These are phyloP conservation scores for Nixonia krombeini DNA, from an alignment of 1,140 invertebrate species.

Conservation along the genomic window DNA sequence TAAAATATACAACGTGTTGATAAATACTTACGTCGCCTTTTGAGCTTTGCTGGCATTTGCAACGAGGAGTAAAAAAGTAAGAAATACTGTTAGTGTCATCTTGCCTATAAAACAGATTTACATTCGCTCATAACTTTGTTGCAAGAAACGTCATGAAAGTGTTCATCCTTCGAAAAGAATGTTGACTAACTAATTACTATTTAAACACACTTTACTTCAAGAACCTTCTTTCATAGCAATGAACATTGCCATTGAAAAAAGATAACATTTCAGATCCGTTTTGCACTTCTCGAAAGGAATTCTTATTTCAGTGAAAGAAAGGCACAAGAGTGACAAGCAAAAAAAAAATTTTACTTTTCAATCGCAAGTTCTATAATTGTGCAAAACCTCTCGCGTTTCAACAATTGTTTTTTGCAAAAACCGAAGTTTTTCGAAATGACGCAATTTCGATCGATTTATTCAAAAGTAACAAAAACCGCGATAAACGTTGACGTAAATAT, in stretches of 20 bases:
- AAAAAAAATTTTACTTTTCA: too few relatives aligned
- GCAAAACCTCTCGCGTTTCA: background rate
- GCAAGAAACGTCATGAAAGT: background rate
- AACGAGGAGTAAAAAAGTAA: constrained; percentile 7
- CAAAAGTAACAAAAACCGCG: too few relatives aligned
- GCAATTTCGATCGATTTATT: too few relatives aligned
- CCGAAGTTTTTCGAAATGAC: too few relatives aligned
- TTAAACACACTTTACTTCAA: background rate
- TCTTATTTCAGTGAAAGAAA: too few relatives aligned
- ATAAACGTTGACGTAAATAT: background rate
- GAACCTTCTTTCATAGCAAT: background rate
- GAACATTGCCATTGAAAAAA: background rate
- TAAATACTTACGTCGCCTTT: constrained; percentile 19
- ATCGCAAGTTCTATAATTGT: too few relatives aligned
- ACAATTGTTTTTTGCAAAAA: background rate
- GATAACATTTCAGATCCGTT: background rate
- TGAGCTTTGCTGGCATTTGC: constrained; percentile 6
- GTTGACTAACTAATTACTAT: too few relatives aligned
- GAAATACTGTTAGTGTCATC: constrained; percentile 15
- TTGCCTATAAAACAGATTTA: constrained; percentile 10
- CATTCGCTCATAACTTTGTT: background rate
- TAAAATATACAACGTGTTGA: background rate
- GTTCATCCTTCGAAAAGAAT: too few relatives aligned
- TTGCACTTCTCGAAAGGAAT: too few relatives aligned
- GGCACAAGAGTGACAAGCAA: too few relatives aligned